These are phyloP conservation scores for western clawed frog (Xenopus tropicalis) DNA, from an alignment of 2,113 vertebrate genomes.

Conservation along the genomic window DNA sequence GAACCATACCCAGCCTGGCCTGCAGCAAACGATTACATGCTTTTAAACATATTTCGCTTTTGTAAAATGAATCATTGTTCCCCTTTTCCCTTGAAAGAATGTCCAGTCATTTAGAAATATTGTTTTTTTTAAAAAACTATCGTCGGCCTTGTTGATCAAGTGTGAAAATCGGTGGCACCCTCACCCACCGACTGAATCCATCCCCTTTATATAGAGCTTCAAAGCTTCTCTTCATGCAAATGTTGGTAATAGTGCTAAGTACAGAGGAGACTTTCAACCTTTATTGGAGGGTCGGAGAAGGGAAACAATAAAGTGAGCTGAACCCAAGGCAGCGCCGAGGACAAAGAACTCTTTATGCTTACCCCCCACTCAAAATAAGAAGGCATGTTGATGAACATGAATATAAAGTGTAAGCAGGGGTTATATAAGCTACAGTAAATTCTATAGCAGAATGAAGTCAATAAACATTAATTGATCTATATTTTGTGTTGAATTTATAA, in stretches of 20 bases:
- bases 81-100: constrained; percentile 53
- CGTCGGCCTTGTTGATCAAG: constrained; percentile 53
- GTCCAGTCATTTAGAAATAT: constrained; percentile 61
- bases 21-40: constrained; percentile 63
- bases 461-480: too few species aligned
- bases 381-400: background rate
- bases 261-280: constrained; percentile 19
- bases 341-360: constrained; percentile 49
- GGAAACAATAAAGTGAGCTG: constrained; percentile 39
- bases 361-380: background rate
- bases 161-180: constrained; percentile 45
- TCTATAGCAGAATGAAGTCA: background rate
- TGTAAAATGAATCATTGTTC: constrained; percentile 59
- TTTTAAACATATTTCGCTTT: constrained; percentile 68
- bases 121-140: constrained; percentile 46
- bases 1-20: constrained; percentile 70
- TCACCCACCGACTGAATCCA: constrained; percentile 16
- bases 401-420: background rate
- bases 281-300: constrained; percentile 52
- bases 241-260: constrained; percentile 46
- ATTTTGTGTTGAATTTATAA: too few species aligned
- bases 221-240: constrained; percentile 46
- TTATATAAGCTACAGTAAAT: background rate
- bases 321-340: constrained; percentile 16
- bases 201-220: constrained; percentile 51